phyloP scores from a whole-genome alignment of 64 coral and sea anemone species.

The Trachythela sp. region DNA sequence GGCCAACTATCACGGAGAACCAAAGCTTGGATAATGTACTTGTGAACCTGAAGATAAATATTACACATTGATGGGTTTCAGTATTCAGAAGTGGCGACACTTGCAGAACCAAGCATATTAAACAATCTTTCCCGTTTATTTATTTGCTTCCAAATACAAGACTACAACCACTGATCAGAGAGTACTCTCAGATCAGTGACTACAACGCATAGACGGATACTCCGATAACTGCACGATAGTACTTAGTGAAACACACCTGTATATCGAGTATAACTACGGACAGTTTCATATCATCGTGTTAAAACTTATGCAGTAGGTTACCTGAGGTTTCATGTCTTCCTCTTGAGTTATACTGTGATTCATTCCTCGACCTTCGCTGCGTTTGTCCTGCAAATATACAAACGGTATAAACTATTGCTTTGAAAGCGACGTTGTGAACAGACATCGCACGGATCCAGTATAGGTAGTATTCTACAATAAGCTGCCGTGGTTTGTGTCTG shows the following conservation, averaged over 20 bases:
- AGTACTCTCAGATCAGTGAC: too few relatives aligned
- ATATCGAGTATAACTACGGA: too few relatives aligned
- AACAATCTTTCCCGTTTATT: too few relatives aligned
- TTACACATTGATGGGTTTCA: not conserved
- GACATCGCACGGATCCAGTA: too few relatives aligned
- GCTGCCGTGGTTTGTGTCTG: too few relatives aligned
- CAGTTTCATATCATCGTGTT: not conserved
- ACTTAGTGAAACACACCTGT: too few relatives aligned
- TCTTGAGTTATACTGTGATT: constrained; percentile 5
- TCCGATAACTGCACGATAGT: too few relatives aligned
- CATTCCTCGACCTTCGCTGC: not conserved
- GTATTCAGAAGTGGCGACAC: not conserved
- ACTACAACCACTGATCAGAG: too few relatives aligned
- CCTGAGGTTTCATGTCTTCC: constrained; percentile 17
- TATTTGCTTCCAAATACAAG: too few relatives aligned
- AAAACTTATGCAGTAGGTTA: not conserved
- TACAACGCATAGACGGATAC: too few relatives aligned
- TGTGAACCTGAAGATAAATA: constrained; percentile 75
- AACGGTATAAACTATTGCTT: not conserved
- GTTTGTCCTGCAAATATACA: not conserved
- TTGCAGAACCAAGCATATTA: not conserved
- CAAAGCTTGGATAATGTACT: constrained; percentile 93
- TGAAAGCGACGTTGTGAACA: too few relatives aligned
- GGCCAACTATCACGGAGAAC: constrained; percentile 93
- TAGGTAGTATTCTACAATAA: too few relatives aligned